phyloP scores from a whole-genome alignment of 2,888 invertebrate species.

The Chloromyia formosa region DNA sequence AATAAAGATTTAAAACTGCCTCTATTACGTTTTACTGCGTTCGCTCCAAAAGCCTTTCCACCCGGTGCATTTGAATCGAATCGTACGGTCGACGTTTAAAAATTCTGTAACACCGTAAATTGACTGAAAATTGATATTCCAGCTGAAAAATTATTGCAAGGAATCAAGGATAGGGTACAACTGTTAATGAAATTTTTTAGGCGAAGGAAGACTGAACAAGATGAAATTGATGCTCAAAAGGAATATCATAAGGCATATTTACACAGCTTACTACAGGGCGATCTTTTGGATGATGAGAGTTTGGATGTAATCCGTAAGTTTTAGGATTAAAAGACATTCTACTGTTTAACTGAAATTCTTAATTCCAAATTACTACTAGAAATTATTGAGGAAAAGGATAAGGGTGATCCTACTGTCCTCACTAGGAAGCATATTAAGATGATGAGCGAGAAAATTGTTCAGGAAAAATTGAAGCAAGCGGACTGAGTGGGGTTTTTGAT shows the following conservation, averaged over 20 bases:
- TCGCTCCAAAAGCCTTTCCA: constrained; percentile 56
- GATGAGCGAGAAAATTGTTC: constrained; percentile 59
- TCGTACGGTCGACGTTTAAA: constrained; percentile 52
- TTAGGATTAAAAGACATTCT: neutral
- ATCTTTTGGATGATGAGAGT: constrained; percentile 11
- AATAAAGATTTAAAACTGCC: constrained; percentile 59
- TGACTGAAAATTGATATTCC: neutral
- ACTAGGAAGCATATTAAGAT: constrained; percentile 60
- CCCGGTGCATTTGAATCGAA: constrained; percentile 59
- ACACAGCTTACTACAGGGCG: neutral
- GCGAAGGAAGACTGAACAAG: constrained; percentile 18
- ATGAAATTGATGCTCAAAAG: constrained; percentile 11
- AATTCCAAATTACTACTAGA: constrained; percentile 15
- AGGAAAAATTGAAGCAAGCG: constrained; percentile 59
- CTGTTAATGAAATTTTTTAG: constrained; percentile 44
- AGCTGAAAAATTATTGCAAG: constrained; percentile 47
- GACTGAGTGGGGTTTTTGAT: too few relatives aligned
- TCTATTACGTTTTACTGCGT: constrained; percentile 59
- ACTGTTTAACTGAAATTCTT: too few relatives aligned
- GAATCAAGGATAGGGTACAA: constrained; percentile 41
- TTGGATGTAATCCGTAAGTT: constrained; percentile 41
- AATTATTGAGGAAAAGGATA: constrained; percentile 30
- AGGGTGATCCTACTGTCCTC: constrained; percentile 49
- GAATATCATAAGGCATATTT: constrained; percentile 43
- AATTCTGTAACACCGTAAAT: neutral